phyloP scores from a whole-genome alignment of 2,888 invertebrate genomes.

The Uloborus plumipes region DNA sequence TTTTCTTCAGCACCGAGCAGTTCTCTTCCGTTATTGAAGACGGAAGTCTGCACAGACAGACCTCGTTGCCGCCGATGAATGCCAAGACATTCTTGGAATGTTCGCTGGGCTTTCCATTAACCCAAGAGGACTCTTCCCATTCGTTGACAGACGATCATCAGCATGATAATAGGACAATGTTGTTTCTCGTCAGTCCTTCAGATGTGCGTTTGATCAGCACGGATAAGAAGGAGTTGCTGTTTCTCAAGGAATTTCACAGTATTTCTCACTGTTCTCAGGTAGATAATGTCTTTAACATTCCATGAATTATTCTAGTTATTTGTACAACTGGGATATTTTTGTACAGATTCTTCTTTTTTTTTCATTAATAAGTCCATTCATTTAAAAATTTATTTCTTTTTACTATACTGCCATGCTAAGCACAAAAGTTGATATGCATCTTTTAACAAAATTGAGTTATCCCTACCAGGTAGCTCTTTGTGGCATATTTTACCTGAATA shows the following conservation, averaged over 20 bases:
- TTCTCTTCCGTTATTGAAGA: constrained; percentile 61
- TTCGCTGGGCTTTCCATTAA: constrained; percentile 48
- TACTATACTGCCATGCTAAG: too few species aligned
- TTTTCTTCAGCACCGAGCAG: constrained; percentile 55
- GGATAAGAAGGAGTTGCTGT: constrained; percentile 88
- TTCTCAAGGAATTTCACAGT: constrained; percentile 89
- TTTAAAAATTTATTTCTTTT: too few species aligned
- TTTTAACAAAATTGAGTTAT: too few species aligned
- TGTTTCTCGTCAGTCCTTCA: constrained; percentile 87
- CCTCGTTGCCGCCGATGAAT: constrained; percentile 61
- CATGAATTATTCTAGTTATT: background rate
- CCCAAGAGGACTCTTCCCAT: constrained; percentile 43
- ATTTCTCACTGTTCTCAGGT: constrained; percentile 88
- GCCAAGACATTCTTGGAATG: constrained; percentile 51
- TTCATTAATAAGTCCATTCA: too few species aligned
- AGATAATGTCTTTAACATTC: constrained; percentile 60
- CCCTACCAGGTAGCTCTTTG: too few species aligned
- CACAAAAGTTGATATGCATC: too few species aligned
- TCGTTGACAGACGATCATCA: constrained; percentile 41
- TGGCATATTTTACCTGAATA: too few species aligned
- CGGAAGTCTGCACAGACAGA: constrained; percentile 46
- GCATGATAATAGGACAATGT: constrained; percentile 86
- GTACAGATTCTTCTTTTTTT: background rate
- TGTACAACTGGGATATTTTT: background rate
- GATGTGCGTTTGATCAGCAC: constrained; percentile 93